phyloP scores from a whole-genome alignment of 2,113 vertebrate genomes.

The Thryonomys swinderianus region DNA sequence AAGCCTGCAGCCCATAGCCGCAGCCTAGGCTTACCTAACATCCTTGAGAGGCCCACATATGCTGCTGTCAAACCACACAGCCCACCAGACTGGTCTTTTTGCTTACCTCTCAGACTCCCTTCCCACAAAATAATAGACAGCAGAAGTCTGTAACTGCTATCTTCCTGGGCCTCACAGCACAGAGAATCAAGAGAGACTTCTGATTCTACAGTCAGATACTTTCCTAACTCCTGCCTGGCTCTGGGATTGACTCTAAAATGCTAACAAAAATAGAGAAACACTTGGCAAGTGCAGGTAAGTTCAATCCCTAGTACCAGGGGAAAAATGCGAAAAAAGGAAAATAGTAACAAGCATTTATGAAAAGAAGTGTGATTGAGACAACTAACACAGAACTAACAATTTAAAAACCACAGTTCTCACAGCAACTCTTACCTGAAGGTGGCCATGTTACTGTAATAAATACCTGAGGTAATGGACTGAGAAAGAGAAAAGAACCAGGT shows the following conservation, averaged over 20 bases:
- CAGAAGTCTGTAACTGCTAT: not conserved
- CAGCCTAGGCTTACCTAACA: not conserved
- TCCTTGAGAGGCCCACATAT: not conserved
- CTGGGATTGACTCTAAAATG: not conserved
- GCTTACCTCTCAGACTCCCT: conserved; percentile 17
- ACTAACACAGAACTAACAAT: not conserved
- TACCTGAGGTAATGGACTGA: not conserved
- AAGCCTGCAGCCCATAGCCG: not conserved
- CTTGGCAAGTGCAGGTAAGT: no score
- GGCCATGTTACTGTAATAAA: not conserved
- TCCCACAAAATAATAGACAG: conserved; percentile 19
- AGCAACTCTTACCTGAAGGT: not conserved
- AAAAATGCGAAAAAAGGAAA: not conserved
- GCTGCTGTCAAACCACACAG: not conserved
- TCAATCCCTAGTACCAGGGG: no score
- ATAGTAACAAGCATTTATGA: conserved; percentile 9
- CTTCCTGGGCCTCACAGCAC: not conserved
- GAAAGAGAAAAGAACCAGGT: not conserved
- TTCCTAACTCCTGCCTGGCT: not conserved
- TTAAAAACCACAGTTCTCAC: not conserved
- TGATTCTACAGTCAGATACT: not conserved
- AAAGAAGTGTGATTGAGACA: not conserved
- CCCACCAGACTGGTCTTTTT: not conserved
- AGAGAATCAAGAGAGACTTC: not conserved
- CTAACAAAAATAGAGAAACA: not conserved